Percentiles rank a stretch among this genome's conserved stretches.
Conservation (phyloP, 2,797 vertebrate genomes). For the Glossophaga mutica region DNA sequence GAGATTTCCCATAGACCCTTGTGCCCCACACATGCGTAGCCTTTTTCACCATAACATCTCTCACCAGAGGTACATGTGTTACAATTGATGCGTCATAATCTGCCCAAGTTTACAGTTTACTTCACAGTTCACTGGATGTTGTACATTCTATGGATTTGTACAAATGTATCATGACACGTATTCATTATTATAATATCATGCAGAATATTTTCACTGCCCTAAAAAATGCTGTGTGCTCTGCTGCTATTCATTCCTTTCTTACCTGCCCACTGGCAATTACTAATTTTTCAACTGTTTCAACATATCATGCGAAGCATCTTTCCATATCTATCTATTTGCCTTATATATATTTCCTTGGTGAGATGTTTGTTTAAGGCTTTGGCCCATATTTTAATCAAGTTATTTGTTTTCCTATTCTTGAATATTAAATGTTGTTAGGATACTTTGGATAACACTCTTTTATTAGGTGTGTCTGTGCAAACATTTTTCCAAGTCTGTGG, state of each 20-base stretch:
- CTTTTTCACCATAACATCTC: neutral
- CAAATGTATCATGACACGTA: neutral
- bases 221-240: neutral
- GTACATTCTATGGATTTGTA: neutral
- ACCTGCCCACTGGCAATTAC: neutral
- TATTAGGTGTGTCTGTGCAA: neutral
- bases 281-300: neutral
- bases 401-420: neutral
- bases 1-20: neutral
- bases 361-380: neutral
- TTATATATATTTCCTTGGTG: neutral
- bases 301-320: neutral
- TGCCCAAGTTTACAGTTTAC: neutral
- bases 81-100: neutral
- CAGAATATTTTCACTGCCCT: neutral
- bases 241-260: neutral
- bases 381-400: neutral
- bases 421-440: neutral
- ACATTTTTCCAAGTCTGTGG: neutral
- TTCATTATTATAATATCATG: neutral
- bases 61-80: neutral
- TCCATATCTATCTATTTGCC: neutral
- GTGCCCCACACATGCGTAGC: rapidly evolving
- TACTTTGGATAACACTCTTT: neutral
- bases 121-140: neutral